Evolutionary conservation across 2,888 invertebrate genomes (phyloP).

Genomic region (Bimastos eiseni): DNA sequence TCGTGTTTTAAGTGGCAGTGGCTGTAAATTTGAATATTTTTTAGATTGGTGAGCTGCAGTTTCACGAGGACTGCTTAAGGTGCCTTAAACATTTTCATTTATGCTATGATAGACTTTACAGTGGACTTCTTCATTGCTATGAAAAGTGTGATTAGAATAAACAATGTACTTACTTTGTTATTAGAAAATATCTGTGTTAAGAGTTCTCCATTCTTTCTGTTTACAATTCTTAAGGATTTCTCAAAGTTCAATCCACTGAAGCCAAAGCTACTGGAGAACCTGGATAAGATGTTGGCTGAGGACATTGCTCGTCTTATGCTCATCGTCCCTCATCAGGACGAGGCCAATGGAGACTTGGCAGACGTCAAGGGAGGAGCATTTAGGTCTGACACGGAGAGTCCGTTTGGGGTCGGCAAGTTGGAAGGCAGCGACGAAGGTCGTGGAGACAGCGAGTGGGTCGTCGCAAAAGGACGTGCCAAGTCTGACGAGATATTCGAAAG

Average conservation of each 20-base stretch:
- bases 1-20: too few relatives aligned
- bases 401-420: constrained; percentile 60
- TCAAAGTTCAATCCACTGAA: constrained; percentile 89
- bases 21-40: not conserved
- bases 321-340: constrained; percentile 88
- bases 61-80: not conserved
- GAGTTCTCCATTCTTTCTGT: not conserved
- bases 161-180: too few relatives aligned
- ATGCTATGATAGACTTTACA: too few relatives aligned
- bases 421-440: constrained; percentile 94
- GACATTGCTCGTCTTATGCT: constrained; percentile 95
- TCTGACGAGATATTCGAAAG: constrained; percentile 74
- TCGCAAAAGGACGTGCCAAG: constrained; percentile 81
- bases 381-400: constrained; percentile 79
- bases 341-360: constrained; percentile 37
- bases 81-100: not conserved
- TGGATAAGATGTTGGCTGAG: constrained; percentile 92
- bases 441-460: constrained; percentile 96
- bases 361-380: constrained; percentile 82
- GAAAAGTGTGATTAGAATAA: too few relatives aligned
- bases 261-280: constrained; percentile 84
- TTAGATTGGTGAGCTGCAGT: too few relatives aligned
- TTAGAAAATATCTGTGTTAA: not conserved
- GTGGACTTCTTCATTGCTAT: too few relatives aligned
- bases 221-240: constrained; percentile 70